Evolutionary conservation across 2,113 vertebrate species (phyloP), one percentile per base, ranked within the genome.

Genomic region (Plotosus lineatus): DNA sequence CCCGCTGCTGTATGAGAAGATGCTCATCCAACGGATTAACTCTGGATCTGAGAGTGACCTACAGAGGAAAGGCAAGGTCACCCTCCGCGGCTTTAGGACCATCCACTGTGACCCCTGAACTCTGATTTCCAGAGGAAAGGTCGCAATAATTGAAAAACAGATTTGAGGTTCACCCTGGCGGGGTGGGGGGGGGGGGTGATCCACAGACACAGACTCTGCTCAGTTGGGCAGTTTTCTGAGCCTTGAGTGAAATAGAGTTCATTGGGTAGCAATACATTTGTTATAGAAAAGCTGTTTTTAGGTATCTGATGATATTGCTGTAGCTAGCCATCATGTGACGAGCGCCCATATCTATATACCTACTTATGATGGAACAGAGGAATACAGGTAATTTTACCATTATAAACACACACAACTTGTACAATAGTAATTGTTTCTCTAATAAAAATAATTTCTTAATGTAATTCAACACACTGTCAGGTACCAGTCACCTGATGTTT

Each of bases 1-100:
- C 71, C 98, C 98, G 0, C 92, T 99, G 84, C 95, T 99, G 15
- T 99, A 94, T 0, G 98, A 99, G 90, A 99, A 99, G 92, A 94
- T 95, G 31, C 90, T 99, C 86, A 91, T 99, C 82, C 96, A 96
- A 88, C 92, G 95, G 63, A 94, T 99, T 88, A 98, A 99, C 92
- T 89, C 75, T 0, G 96, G 97, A 40, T 85, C 94, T 0, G 92
- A 93, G 87, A 91, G 89, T 0, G 97, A 98, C 87, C 92, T 99
- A 14, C 90, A 92, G 74, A 91, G 80, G 23, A 98, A 96, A 87
- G 98, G 98, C 4, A 96, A 96, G 69, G 95, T 95, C 71, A 95
- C 95, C 53, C 92, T 99, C 74, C 97, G 96, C 0, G 98, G 98
- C 46, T 94, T 99, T 83, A 94, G 88, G 87, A 92, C 95, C 26